These are phyloP conservation scores for Hydra vulgaris DNA, from an alignment of 30 jellyfish, hydroid and myxozoan species.

Conservation along the genomic window DNA sequence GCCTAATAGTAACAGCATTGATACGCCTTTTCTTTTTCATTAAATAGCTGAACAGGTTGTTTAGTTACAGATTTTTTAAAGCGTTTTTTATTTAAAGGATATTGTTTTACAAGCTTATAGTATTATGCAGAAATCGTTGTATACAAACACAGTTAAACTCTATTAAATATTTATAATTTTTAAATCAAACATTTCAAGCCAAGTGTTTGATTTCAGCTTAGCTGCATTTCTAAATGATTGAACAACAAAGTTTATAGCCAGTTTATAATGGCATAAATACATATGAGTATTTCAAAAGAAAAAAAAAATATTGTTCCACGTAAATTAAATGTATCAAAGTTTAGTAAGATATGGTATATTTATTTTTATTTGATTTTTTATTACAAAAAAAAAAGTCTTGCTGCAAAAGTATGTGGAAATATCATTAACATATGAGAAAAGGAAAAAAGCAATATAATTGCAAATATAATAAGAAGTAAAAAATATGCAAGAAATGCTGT, in stretches of 20 bases:
- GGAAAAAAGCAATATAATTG: too few species aligned
- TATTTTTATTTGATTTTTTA: not conserved
- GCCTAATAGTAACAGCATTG: not conserved
- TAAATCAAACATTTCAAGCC: not conserved
- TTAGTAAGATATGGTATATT: not conserved
- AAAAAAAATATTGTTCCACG: not conserved
- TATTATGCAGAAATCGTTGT: not conserved
- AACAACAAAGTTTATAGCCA: not conserved
- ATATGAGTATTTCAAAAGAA: too few species aligned
- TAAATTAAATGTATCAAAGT: not conserved
- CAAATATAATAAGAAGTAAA: too few species aligned
- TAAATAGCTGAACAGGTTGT: not conserved
- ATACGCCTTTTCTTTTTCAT: not conserved
- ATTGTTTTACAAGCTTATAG: not conserved
- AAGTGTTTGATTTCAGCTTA: not conserved
- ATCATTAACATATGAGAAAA: too few species aligned
- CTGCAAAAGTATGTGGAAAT: too few species aligned
- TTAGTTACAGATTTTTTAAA: too few species aligned
- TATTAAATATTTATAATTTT: too few species aligned
- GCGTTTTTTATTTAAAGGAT: not conserved
- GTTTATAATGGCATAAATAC: too few species aligned
- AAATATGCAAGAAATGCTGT: too few species aligned
- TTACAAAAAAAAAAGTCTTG: too few species aligned
- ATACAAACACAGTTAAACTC: not conserved
- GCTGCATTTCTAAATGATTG: not conserved